Percentiles rank a stretch among this genome's conserved stretches.
These are phyloP conservation scores for Stegastes partitus DNA, from an alignment of 2,113 vertebrate genomes.

Conservation along the genomic window DNA sequence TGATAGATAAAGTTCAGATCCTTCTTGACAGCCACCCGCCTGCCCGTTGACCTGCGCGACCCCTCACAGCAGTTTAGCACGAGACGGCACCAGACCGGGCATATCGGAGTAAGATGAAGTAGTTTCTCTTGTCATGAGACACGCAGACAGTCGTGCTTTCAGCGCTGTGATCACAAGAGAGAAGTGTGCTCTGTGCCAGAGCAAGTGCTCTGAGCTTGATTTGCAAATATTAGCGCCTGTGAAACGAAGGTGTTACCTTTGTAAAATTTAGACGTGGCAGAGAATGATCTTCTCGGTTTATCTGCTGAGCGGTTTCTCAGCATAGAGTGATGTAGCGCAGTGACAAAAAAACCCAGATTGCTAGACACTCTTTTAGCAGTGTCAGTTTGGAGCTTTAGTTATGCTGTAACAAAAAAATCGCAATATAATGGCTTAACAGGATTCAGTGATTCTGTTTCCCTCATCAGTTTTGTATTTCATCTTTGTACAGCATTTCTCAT, in stretches of 20 bases:
- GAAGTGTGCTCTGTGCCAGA: slow-evolving; percentile 19
- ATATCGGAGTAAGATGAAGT: slow-evolving; percentile 17
- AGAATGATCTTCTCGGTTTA: not conserved
- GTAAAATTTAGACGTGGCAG: slow-evolving; percentile 14
- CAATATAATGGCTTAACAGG: not conserved
- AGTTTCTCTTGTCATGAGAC: slow-evolving; percentile 15
- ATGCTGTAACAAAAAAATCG: not conserved
- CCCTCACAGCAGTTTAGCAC: slow-evolving; percentile 28
- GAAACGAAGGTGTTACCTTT: slow-evolving; percentile 17
- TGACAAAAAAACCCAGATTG: not conserved
- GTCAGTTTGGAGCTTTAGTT: not conserved
- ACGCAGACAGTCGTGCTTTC: slow-evolving; percentile 18
- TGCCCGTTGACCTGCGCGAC: slow-evolving; percentile 44
- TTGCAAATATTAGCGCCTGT: slow-evolving; percentile 17
- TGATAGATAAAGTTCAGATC: slow-evolving; percentile 70
- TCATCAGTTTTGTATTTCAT: not conserved
- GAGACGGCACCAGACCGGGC: slow-evolving; percentile 35
- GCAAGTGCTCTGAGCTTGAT: not conserved
- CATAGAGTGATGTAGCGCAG: not conserved
- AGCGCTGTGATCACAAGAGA: slow-evolving; percentile 8
- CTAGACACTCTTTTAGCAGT: not conserved
- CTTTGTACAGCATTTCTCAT: not conserved
- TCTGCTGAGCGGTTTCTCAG: slow-evolving; percentile 3
- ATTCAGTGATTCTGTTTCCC: slow-evolving; percentile 2
- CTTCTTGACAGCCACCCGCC: slow-evolving; percentile 57